Evolutionary conservation across 2,888 invertebrate genomes (phyloP).

Genomic region (Ophioninae sp.): DNA sequence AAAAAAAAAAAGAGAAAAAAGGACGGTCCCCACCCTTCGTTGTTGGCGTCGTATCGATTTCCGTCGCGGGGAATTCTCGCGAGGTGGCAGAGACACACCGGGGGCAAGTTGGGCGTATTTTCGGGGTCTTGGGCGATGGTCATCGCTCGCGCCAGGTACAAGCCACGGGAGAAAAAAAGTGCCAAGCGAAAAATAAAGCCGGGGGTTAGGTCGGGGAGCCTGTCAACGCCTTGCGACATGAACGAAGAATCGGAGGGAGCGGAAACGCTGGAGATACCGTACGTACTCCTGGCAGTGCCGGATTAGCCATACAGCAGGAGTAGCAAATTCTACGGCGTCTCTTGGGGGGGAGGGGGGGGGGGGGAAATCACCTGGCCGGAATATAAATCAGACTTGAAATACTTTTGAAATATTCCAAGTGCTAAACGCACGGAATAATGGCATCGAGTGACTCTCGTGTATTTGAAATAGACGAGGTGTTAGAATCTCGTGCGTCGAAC

Average conservation of each 20-base stretch:
- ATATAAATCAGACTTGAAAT: too few species aligned
- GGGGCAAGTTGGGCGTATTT: constrained; percentile 33
- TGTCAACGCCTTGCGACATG: constrained; percentile 60
- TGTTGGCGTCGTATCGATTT: constrained; percentile 54
- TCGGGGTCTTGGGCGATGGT: constrained; percentile 53
- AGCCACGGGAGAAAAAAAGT: constrained; percentile 32
- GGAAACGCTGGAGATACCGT: constrained; percentile 36
- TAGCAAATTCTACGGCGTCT: too few species aligned
- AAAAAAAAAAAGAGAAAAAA: constrained; percentile 1
- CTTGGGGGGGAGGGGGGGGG: too few species aligned
- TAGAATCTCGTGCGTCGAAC: too few species aligned
- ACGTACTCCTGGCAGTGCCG: background rate
- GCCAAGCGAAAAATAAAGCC: constrained; percentile 15
- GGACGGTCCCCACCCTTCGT: background rate
- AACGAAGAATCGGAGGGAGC: constrained; percentile 38
- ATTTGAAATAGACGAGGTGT: too few species aligned
- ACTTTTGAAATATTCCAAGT: too few species aligned
- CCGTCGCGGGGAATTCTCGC: constrained; percentile 48
- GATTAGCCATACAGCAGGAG: too few species aligned
- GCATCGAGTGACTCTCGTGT: too few species aligned
- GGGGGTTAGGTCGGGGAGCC: constrained; percentile 46
- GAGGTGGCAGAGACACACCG: constrained; percentile 41
- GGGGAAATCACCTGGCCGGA: too few species aligned
- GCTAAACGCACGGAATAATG: too few species aligned
- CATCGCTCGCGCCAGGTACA: constrained; percentile 49